These are phyloP conservation scores for Nudaria mundana DNA, from an alignment of 2,888 invertebrate species.

Conservation along the genomic window DNA sequence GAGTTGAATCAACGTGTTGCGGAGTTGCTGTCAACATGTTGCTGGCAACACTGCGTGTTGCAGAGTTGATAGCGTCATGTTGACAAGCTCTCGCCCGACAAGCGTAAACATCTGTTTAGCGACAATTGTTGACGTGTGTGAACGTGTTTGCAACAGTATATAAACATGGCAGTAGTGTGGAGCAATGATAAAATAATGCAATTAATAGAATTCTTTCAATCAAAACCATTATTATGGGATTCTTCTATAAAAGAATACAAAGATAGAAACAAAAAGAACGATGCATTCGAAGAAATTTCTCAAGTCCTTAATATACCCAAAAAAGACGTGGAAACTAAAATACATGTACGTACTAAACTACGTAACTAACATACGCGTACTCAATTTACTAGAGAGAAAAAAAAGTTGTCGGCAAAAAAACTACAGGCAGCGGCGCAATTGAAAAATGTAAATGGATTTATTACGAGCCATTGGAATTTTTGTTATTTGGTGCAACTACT, in stretches of 20 bases:
- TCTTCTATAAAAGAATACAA: no score
- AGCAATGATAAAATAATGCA: no score
- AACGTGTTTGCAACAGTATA: slow-evolving; percentile 13
- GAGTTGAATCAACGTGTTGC: not conserved
- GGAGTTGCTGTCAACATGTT: slow-evolving; percentile 1
- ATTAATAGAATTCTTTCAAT: slow-evolving; percentile 11
- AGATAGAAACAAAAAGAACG: slow-evolving; percentile 7
- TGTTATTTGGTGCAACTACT: no score
- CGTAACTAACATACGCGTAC: slow-evolving; percentile 11
- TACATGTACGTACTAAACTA: no score
- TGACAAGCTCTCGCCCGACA: no score
- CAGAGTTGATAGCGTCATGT: no score
- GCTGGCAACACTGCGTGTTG: no score
- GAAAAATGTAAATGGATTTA: no score
- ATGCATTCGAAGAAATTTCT: slow-evolving; percentile 19
- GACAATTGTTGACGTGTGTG: slow-evolving; percentile 18
- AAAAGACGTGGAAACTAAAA: slow-evolving; percentile 21
- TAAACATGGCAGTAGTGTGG: no score
- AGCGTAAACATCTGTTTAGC: slow-evolving; percentile 10
- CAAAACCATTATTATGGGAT: slow-evolving; percentile 14
- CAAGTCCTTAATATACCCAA: slow-evolving; percentile 18
- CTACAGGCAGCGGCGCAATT: not conserved
- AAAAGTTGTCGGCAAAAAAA: not conserved
- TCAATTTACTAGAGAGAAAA: not conserved
- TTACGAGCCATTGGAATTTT: no score